These are phyloP conservation scores for Philantomba maxwellii DNA, from an alignment of 2,113 vertebrate genomes.

Conservation along the genomic window DNA sequence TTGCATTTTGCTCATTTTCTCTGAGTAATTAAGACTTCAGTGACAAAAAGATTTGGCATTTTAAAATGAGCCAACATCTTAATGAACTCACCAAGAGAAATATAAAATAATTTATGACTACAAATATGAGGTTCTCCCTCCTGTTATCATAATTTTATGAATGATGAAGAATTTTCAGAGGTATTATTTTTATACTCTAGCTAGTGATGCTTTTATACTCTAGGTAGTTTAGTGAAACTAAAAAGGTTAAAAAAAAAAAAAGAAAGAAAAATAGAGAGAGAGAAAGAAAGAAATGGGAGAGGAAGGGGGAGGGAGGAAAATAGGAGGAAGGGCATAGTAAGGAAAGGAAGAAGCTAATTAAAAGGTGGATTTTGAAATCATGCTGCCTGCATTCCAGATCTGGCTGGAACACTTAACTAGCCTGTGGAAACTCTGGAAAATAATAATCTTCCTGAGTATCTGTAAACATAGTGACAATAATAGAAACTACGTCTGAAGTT, in stretches of 20 bases:
- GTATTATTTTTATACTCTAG: background rate
- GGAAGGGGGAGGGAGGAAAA: accelerated
- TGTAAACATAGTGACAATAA: background rate
- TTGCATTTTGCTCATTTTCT: background rate
- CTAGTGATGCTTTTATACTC: background rate
- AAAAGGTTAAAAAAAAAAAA: background rate
- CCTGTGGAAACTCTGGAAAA: background rate
- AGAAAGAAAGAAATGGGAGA: accelerated
- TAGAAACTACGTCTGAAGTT: background rate
- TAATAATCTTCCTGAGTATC: background rate
- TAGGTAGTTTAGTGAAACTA: background rate
- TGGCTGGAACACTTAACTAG: background rate
- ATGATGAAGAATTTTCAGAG: background rate
- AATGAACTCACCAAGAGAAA: background rate
- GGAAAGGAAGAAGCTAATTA: background rate
- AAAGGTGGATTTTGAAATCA: background rate
- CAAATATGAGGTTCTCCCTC: background rate
- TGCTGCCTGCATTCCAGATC: background rate
- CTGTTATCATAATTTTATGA: background rate
- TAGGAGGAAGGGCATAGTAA: background rate
- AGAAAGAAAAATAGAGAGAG: background rate
- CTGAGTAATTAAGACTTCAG: background rate
- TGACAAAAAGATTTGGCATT: background rate
- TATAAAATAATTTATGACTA: background rate
- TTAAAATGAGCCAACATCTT: background rate